These are phyloP conservation scores for Steinernema scapterisci DNA, from an alignment of 2,888 invertebrate species.

Conservation along the genomic window DNA sequence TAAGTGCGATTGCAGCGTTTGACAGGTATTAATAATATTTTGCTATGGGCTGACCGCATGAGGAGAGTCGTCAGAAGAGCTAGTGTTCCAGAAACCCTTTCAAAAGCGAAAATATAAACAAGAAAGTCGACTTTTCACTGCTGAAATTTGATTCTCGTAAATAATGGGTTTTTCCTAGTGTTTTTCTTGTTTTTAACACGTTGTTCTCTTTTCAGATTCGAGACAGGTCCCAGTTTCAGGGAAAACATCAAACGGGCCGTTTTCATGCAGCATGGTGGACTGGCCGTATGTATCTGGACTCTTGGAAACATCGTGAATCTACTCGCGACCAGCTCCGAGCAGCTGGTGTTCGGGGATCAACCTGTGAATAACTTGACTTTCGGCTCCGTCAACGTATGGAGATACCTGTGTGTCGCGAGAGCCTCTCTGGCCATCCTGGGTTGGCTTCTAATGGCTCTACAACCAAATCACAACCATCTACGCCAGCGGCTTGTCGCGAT, in stretches of 20 bases:
- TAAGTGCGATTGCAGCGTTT: conserved; percentile 6
- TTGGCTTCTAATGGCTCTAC: conserved; percentile 21
- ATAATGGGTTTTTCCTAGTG: too few species aligned
- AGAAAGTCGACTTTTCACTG: too few species aligned
- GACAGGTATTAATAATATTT: background rate
- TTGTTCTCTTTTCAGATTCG: background rate
- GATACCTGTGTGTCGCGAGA: conserved; percentile 1
- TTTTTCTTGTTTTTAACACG: background rate
- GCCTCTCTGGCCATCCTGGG: background rate
- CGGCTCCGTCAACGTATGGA: background rate
- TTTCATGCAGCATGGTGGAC: conserved; percentile 11
- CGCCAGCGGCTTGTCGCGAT: background rate
- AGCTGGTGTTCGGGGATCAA: background rate
- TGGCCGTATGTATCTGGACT: background rate
- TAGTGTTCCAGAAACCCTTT: too few species aligned
- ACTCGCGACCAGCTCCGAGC: background rate
- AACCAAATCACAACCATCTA: conserved; percentile 16
- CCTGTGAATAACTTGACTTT: background rate
- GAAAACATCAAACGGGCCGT: conserved; percentile 8
- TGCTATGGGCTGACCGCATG: background rate
- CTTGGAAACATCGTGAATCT: background rate
- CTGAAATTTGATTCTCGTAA: too few species aligned
- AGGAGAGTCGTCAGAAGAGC: too few species aligned
- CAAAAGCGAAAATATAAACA: too few species aligned
- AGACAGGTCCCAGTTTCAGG: background rate